Evolutionary conservation across 1,140 invertebrate species (phyloP), one percentile per base, ranked within the genome.

Genomic region (Pinna nobilis): DNA sequence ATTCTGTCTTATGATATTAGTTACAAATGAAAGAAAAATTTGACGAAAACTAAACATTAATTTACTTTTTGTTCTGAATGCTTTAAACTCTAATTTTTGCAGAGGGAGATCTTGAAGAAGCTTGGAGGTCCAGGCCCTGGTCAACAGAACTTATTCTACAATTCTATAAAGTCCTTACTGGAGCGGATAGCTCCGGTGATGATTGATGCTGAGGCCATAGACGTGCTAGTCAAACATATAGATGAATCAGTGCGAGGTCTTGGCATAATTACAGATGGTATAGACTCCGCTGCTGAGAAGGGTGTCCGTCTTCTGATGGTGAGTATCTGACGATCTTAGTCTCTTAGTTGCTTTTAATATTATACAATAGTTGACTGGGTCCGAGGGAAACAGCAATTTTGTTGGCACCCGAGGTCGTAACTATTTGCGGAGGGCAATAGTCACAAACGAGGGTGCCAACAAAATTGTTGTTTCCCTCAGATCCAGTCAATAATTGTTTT

Each of bases 141-240:
- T 0, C 97, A 97, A 93, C 97, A 96, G 1, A 98, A 98, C 90
- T 87, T 97, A 33, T 96, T 98, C 86, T 98, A 98, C 88, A 97
- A 97, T 83, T 97, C 95, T 1, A 94, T 98, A 23, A 98, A 98
- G 90, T 95, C 96, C 92, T 87, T 99, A 15, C 90, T 99, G 33
- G 97, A 99, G 89, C 90, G 97, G 77, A 94, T 97, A 15, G 97
- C 96, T 44, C 97, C 96, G 0, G 95, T 99, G 2, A 96, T 98
- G 94, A 94, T 99, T 20, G 97, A 99, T 86, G 93, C 94, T 78
- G 93, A 94, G 72, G 95, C 96, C 41, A 79, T 91, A 51, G 74
- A 88, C 28, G 67, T 83, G 33, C 75, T 91, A 15, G 84, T 90
- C 20, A 84, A 82, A 50, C 84, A 86, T 66, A 81, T 90, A 18